A percentile compares a stretch with the other conserved stretches of the same genome.
phyloP scores from a whole-genome alignment of 2,797 vertebrate species.

The Crotalus adamanteus region DNA sequence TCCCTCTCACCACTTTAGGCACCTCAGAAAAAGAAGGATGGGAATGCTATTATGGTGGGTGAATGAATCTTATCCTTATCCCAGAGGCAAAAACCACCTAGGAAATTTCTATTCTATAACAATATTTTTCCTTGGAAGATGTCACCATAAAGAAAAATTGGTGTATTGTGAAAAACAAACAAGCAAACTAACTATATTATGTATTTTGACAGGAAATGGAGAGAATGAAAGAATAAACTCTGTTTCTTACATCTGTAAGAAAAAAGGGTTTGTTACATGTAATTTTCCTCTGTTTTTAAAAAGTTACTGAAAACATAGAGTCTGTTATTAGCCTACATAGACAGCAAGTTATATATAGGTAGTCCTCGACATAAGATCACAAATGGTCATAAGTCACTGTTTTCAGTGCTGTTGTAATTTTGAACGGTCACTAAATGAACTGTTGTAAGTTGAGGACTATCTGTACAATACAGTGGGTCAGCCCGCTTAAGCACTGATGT shows the following conservation, averaged over 20 bases:
- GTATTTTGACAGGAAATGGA: background rate
- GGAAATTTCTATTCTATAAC: background rate
- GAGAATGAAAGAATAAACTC: background rate
- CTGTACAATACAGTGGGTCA: rapidly evolving
- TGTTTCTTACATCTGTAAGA: background rate
- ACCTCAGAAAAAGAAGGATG: background rate
- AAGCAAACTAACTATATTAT: background rate
- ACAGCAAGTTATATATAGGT: background rate
- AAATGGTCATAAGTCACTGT: too few species aligned
- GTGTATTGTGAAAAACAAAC: background rate
- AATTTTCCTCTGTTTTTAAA: background rate
- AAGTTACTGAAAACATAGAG: background rate
- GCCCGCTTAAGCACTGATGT: background rate
- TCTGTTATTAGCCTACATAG: background rate
- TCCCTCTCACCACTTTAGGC: background rate
- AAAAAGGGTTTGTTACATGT: background rate
- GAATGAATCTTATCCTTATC: background rate
- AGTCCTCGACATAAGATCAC: too few species aligned
- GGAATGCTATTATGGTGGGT: background rate
- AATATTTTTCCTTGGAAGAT: background rate
- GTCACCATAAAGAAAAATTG: background rate
- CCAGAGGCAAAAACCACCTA: background rate
- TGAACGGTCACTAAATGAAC: too few species aligned
- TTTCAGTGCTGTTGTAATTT: too few species aligned
- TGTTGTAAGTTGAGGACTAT: too few species aligned